Percentiles rank a stretch among this genome's conserved stretches.
These are phyloP conservation scores for Lasioglossum figueresi DNA, from an alignment of 2,888 invertebrate genomes.

Conservation along the genomic window DNA sequence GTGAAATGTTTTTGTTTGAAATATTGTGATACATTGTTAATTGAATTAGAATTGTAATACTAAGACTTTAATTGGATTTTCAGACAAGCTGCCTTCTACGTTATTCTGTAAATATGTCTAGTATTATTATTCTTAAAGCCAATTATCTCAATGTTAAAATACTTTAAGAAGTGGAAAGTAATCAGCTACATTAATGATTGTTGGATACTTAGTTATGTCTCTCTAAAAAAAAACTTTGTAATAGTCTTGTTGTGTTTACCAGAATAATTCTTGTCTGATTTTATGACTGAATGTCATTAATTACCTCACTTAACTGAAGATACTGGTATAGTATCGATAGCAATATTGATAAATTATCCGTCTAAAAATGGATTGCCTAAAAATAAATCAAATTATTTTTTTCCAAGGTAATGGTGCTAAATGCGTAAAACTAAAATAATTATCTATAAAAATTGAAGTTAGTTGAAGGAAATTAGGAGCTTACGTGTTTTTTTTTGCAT, in stretches of 20 bases:
- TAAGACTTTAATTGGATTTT: constrained; percentile 53
- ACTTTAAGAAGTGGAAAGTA: constrained; percentile 69
- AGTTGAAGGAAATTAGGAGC: constrained; percentile 72
- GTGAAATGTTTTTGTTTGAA: constrained; percentile 19
- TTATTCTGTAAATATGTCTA: constrained; percentile 77
- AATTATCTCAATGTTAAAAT: constrained; percentile 71
- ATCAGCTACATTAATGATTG: constrained; percentile 69
- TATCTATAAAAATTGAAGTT: constrained; percentile 69
- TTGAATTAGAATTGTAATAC: constrained; percentile 33
- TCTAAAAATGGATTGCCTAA: constrained; percentile 81
- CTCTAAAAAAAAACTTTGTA: constrained; percentile 51
- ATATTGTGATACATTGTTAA: constrained; percentile 33
- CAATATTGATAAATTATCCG: constrained; percentile 78
- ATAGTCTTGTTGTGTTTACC: constrained; percentile 68
- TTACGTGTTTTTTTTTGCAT: constrained; percentile 75
- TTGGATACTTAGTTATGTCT: constrained; percentile 65
- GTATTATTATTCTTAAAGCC: constrained; percentile 79
- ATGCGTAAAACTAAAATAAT: constrained; percentile 72
- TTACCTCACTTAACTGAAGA: constrained; percentile 82
- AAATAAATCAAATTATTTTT: constrained; percentile 76
- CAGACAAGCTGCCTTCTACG: constrained; percentile 75
- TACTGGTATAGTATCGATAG: constrained; percentile 76
- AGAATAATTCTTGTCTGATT: constrained; percentile 71
- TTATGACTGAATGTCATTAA: constrained; percentile 79
- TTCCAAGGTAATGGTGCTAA: constrained; percentile 75